Percentiles rank a stretch among this genome's conserved stretches.
These are phyloP conservation scores for Chaenocephalus aceratus DNA, from an alignment of 2,113 vertebrate genomes.

Conservation along the genomic window DNA sequence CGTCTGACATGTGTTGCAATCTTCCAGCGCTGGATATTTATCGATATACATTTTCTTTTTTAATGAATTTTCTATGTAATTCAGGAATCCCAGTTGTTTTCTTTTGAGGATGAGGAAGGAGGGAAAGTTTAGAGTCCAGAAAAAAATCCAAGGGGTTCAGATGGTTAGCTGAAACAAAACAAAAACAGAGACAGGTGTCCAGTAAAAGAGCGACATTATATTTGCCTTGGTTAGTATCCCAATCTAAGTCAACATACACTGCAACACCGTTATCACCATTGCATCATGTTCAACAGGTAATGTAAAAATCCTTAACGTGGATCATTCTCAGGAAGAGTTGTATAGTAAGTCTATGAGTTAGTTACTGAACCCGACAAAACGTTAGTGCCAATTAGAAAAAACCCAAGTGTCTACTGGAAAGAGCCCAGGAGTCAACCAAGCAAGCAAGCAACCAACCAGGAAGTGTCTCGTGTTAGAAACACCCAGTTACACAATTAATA, in stretches of 20 bases:
- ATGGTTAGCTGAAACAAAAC: slow-evolving; percentile 92
- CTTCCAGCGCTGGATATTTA: slow-evolving; percentile 58
- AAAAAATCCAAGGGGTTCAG: slow-evolving; percentile 83
- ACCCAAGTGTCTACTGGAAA: slow-evolving; percentile 66
- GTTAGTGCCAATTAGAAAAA: slow-evolving; percentile 69
- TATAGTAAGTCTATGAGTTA: slow-evolving; percentile 53
- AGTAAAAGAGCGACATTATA: slow-evolving; percentile 67
- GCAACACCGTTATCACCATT: slow-evolving; percentile 33
- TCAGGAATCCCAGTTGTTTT: slow-evolving; percentile 75
- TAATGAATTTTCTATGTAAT: slow-evolving; percentile 55
- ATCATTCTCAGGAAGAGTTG: slow-evolving; percentile 31
- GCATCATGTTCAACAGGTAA: slow-evolving; percentile 32
- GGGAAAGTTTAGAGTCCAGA: slow-evolving; percentile 80
- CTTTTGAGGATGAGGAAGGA: slow-evolving; percentile 71
- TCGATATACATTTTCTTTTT: slow-evolving; percentile 21
- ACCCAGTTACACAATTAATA: slow-evolving; percentile 71
- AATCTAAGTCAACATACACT: slow-evolving; percentile 37
- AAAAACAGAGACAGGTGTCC: slow-evolving; percentile 72
- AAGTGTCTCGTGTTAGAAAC: slow-evolving; percentile 74
- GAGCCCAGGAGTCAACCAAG: slow-evolving; percentile 53
- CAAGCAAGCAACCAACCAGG: slow-evolving; percentile 60
- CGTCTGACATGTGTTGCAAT: slow-evolving; percentile 53
- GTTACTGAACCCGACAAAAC: slow-evolving; percentile 66
- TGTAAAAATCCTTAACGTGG: slow-evolving; percentile 33
- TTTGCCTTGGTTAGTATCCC: slow-evolving; percentile 71